These are phyloP conservation scores for Palythoa caribaeorum DNA, from an alignment of 92 coral and sea anemone species.

Conservation along the genomic window DNA sequence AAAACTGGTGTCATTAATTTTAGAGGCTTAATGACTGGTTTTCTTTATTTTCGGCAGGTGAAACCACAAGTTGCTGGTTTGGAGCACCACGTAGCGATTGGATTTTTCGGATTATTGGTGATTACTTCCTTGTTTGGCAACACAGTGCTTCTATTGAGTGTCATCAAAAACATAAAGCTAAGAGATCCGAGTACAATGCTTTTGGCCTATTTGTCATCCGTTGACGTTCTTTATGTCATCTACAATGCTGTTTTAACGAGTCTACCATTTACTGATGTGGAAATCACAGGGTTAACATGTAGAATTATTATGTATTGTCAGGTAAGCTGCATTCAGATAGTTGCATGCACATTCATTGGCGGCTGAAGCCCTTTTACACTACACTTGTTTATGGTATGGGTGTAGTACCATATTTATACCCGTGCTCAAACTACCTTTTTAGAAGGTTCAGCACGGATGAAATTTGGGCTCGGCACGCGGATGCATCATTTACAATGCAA, in stretches of 20 bases:
- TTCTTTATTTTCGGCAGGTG: conserved; percentile 5
- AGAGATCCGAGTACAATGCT: conserved; percentile 44
- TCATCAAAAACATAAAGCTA: conserved; percentile 32
- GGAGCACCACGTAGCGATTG: conserved; percentile 21
- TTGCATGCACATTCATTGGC: too few relatives aligned
- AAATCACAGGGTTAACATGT: conserved; percentile 23
- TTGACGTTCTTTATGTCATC: conserved; percentile 29
- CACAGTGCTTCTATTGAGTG: conserved; percentile 26
- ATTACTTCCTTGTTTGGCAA: conserved; percentile 19
- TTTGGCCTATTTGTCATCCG: conserved; percentile 43
- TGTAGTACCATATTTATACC: too few relatives aligned
- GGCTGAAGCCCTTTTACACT: too few relatives aligned
- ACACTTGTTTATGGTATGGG: too few relatives aligned
- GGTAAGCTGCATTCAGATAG: not conserved
- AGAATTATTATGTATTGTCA: conserved; percentile 5
- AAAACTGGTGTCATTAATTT: too few relatives aligned
- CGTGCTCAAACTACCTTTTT: too few relatives aligned
- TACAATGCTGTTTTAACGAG: conserved; percentile 14
- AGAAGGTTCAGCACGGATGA: too few relatives aligned
- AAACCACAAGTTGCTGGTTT: conserved; percentile 2
- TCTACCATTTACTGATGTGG: conserved; percentile 26
- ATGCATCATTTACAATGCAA: too few relatives aligned
- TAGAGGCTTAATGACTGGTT: not conserved
- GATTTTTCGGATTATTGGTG: not conserved
- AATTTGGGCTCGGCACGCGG: too few relatives aligned